Base-by-base conservation (phyloP, 1,140 invertebrate genomes). In the Ceratoteleas bidentatus region DNA sequence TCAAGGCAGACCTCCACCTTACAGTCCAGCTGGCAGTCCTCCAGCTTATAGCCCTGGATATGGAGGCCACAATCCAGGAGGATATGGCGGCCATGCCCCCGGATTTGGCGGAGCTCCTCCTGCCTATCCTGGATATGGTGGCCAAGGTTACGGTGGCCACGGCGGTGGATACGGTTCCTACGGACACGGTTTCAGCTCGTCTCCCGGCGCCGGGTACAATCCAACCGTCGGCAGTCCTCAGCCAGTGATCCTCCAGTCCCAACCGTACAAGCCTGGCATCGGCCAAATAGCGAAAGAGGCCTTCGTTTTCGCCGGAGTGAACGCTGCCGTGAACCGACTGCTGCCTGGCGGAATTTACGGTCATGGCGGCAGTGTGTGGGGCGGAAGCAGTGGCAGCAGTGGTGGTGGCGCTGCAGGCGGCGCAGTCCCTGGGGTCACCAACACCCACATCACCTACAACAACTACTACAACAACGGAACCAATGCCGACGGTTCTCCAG, bases 251-350 rank as follows among this genome's bases (percentile, higher is more conserved):
- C 6, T 91, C 1, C 86, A 87, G 40, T 75, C 79, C 14, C 84
- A 86, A 57, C 68, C 79, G 0, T 86, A 86, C 9, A 85, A 86
- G 32, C 90, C 89, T 15, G 91, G 91, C 34, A 90, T 91, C 6
- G 91, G 91, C 2, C 91, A 92, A 70, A 77, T 92, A 6, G 91
- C 90, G 0, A 92, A 92, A 66, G 91, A 92, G 61, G 91, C 91
- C 6, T 87, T 92, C 10, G 90, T 92, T 0, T 92, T 83, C n/a
- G 89, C 90, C 47, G 90, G 91, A 7, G 91, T 92, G 0, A 91
- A 90, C 52, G 90, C 91, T 5, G 91, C 88, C 0, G 90, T 90
- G 2, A 91, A 89, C 15, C 79, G 91, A 62, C 52, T 92, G 5
- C 6, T 92, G 6, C 91, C 91, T 8, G 86, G 91, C 43, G 90